These are phyloP conservation scores for Trisateles emortualis DNA, from an alignment of 2,888 invertebrate genomes.

Conservation along the genomic window DNA sequence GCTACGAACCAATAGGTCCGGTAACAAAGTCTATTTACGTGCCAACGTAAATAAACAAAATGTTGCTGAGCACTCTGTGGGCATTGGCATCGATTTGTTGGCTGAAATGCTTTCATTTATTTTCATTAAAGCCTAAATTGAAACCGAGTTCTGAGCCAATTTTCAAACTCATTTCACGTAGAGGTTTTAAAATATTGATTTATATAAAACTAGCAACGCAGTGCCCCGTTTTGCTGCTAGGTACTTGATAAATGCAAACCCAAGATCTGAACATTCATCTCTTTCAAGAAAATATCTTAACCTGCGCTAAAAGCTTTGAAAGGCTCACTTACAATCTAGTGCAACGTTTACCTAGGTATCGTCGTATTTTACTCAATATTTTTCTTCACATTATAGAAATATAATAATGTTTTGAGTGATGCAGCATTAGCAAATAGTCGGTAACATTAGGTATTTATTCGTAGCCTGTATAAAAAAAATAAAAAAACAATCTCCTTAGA, in stretches of 20 bases:
- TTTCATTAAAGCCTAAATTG: slow-evolving; percentile 48
- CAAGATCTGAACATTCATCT: slow-evolving; percentile 16
- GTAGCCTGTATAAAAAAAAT: neutral
- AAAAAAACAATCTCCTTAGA: slow-evolving; percentile 15
- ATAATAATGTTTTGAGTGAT: neutral
- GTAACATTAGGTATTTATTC: too few species aligned
- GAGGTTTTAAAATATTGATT: slow-evolving; percentile 19
- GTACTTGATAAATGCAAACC: slow-evolving; percentile 21
- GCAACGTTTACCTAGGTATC: too few species aligned
- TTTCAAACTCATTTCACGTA: slow-evolving; percentile 26
- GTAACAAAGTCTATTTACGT: slow-evolving; percentile 46
- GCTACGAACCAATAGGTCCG: slow-evolving; percentile 46
- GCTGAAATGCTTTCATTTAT: slow-evolving; percentile 52
- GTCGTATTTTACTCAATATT: too few species aligned
- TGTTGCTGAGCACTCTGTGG: slow-evolving; percentile 26
- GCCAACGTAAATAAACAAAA: slow-evolving; percentile 43
- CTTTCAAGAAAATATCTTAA: slow-evolving; percentile 18
- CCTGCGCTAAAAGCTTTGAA: slow-evolving; percentile 9
- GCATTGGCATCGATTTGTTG: slow-evolving; percentile 40
- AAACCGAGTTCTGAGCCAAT: slow-evolving; percentile 32
- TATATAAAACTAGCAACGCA: slow-evolving; percentile 25
- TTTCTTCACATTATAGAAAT: neutral
- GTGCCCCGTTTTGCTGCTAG: slow-evolving; percentile 15
- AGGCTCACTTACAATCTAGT: neutral
- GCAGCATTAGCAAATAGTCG: neutral